Conservation (phyloP, 2,113 vertebrate genomes). For the Elephantulus edwardii region DNA sequence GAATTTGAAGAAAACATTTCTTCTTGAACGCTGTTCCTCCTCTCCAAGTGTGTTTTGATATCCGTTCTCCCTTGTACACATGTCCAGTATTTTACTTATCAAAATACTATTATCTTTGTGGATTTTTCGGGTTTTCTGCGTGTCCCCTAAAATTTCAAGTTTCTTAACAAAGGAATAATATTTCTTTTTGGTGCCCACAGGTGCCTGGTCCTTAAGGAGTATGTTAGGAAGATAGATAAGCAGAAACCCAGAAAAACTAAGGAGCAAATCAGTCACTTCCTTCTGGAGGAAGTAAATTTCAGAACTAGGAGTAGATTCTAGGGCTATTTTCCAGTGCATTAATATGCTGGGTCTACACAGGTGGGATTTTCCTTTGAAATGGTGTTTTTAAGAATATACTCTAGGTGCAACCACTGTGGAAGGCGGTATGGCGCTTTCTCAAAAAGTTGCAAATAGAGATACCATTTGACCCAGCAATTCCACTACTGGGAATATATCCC, state of each 20-base stretch:
- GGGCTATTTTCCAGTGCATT: background rate
- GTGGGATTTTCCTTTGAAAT: background rate
- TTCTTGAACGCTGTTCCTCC: background rate
- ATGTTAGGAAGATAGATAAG: background rate
- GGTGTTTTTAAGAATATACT: background rate
- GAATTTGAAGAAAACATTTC: background rate
- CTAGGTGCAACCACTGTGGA: no score
- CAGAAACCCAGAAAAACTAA: background rate
- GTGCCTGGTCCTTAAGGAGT: background rate
- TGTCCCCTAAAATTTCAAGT: background rate
- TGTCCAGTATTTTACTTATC: background rate
- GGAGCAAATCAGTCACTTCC: background rate
- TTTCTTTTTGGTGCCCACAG: background rate
- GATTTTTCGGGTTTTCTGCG: background rate
- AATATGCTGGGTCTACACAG: background rate
- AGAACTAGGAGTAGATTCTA: background rate
- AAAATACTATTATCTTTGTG: background rate
- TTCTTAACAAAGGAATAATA: constrained; percentile 24
- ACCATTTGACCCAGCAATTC: no score
- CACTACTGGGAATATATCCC: no score
- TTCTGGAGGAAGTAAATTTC: background rate
- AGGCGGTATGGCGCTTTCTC: no score
- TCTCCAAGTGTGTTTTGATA: background rate
- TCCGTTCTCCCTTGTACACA: background rate
- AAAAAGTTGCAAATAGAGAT: no score